Evolutionary conservation across 1,140 invertebrate species (phyloP).

Genomic region (Hermetia illucens): DNA sequence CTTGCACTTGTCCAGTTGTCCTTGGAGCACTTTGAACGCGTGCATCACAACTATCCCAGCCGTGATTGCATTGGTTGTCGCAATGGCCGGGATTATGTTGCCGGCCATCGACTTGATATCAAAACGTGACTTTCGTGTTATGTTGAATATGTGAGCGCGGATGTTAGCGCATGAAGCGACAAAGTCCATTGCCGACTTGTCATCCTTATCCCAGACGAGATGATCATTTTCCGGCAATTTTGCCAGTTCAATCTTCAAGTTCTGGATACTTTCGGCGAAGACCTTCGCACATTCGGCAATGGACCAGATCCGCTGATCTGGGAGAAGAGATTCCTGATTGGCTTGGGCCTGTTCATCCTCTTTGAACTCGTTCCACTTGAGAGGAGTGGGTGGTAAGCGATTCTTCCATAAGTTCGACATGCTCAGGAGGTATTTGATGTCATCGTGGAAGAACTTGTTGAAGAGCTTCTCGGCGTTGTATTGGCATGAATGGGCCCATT

Average conservation of each 20-base stretch:
- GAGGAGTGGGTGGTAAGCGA: constrained; percentile 62
- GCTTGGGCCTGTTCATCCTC: constrained; percentile 27
- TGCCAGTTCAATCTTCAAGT: constrained; percentile 48
- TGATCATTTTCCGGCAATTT: constrained; percentile 47
- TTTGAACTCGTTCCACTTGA: constrained; percentile 55
- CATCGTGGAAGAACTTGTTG: constrained; percentile 84
- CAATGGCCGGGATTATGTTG: constrained; percentile 96
- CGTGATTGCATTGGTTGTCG: constrained; percentile 95
- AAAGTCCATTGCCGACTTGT: constrained; percentile 88
- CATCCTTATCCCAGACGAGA: constrained; percentile 96
- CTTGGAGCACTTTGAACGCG: constrained; percentile 65
- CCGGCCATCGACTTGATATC: constrained; percentile 99
- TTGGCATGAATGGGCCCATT: constrained; percentile 70
- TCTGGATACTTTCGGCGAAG: constrained; percentile 58
- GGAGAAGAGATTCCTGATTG: constrained; percentile 31
- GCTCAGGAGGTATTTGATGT: constrained; percentile 86
- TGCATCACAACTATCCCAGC: constrained; percentile 87
- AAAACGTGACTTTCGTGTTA: constrained; percentile 75
- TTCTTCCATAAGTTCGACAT: constrained; percentile 95
- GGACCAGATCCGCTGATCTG: constrained; percentile 71
- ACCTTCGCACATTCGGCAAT: constrained; percentile 49
- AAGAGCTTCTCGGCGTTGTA: constrained; percentile 79
- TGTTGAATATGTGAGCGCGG: constrained; percentile 81
- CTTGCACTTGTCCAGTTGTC: constrained; percentile 52
- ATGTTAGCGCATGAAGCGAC: constrained; percentile 92